Percentiles rank a stretch among this genome's conserved stretches.
phyloP scores from a whole-genome alignment of 2,888 invertebrate genomes.

The Volucella bombylans region DNA sequence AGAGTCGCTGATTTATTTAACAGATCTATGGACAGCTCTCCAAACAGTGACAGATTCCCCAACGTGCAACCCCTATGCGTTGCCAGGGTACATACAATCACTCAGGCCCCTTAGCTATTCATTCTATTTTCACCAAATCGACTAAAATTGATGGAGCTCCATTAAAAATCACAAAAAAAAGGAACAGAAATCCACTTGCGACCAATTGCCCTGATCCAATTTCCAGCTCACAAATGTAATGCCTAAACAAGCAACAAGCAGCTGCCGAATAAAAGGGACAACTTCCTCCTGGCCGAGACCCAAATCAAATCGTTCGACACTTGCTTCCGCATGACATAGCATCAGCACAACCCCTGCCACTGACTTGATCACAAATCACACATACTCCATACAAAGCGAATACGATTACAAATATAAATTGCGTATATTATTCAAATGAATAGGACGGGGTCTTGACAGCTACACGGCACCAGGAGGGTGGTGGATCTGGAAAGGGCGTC shows the following conservation, averaged over 20 bases:
- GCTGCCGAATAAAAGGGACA: conserved; percentile 16
- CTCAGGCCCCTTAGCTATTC: too few species aligned
- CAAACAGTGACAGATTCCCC: too few species aligned
- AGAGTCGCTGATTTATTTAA: too few species aligned
- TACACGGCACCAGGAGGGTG: conserved; percentile 13
- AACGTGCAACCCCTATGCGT: too few species aligned
- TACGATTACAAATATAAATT: conserved; percentile 72
- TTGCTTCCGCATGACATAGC: conserved; percentile 67
- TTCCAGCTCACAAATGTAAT: conserved; percentile 53
- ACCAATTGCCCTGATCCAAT: conserved; percentile 65
- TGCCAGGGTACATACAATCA: too few species aligned
- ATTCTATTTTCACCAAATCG: too few species aligned
- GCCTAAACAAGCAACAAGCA: conserved; percentile 54
- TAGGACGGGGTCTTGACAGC: conserved; percentile 64
- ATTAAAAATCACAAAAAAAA: conserved; percentile 38
- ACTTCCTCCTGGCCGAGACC: conserved; percentile 50
- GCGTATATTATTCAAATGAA: conserved; percentile 71
- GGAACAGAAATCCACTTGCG: conserved; percentile 40
- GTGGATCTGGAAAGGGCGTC: conserved; percentile 1
- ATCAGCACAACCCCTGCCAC: conserved; percentile 17
- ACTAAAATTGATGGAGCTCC: conserved; percentile 46
- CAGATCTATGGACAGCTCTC: too few species aligned
- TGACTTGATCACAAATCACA: neutral
- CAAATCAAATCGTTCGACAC: conserved; percentile 68
- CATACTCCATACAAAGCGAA: conserved; percentile 48